A percentile compares a stretch with the other conserved stretches of the same genome.
Conservation (phyloP, 2,797 vertebrate species). For the Salarias fasciatus region DNA sequence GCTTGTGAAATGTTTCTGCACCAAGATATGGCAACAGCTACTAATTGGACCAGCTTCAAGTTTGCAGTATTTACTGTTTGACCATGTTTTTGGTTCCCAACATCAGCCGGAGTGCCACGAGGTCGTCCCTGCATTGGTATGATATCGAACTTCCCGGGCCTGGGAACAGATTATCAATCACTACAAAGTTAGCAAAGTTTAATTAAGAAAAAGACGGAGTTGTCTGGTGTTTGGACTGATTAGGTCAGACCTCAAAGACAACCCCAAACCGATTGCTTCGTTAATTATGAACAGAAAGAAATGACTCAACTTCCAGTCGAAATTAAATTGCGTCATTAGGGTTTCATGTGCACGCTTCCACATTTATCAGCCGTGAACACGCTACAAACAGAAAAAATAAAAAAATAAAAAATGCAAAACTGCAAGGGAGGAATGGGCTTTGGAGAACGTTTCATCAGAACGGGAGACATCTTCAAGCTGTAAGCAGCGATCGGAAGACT, state of each 20-base stretch:
- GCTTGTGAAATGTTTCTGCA: not conserved
- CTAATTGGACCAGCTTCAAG: not conserved
- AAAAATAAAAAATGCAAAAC: not conserved
- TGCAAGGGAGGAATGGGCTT: not conserved
- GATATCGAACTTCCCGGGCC: not conserved
- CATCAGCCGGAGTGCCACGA: not conserved
- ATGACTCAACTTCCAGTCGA: not conserved
- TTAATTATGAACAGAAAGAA: slow-evolving; percentile 9
- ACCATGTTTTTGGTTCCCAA: not conserved
- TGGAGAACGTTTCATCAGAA: not conserved
- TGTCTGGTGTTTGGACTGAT: slow-evolving; percentile 7
- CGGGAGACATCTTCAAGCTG: too few relatives aligned
- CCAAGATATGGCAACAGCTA: not conserved
- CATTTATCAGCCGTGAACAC: slow-evolving; percentile 15
- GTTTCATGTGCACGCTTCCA: slow-evolving; percentile 14
- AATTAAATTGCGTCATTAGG: slow-evolving; percentile 20
- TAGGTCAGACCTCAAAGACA: not conserved
- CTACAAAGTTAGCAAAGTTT: not conserved
- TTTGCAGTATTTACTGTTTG: not conserved
- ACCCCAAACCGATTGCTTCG: not conserved
- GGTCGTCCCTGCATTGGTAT: not conserved
- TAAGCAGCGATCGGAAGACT: not conserved
- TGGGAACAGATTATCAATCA: not conserved
- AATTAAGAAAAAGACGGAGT: not conserved
- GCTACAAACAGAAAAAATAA: not conserved